A percentile compares a stretch with the other conserved stretches of the same genome.
Conservation (phyloP, 2,888 invertebrate genomes). For the Itoplectis maculator region DNA sequence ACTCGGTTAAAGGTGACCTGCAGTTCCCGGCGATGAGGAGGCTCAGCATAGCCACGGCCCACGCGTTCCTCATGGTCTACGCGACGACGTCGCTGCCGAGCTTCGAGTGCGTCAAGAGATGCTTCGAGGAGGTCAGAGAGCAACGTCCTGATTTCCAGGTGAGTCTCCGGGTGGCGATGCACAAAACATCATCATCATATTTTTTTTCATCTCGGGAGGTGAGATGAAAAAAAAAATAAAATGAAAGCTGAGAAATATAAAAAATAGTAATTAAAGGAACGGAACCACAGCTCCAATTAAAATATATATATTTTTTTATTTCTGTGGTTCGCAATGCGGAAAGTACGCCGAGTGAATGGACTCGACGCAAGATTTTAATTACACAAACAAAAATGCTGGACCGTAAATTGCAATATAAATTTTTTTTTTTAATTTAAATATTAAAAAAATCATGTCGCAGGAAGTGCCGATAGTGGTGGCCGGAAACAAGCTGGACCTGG, state of each 20-base stretch:
- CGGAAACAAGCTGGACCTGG: constrained; percentile 93
- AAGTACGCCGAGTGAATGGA: too few species aligned
- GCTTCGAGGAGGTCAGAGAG: constrained; percentile 93
- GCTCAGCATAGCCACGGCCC: constrained; percentile 94
- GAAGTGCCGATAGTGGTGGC: constrained; percentile 94
- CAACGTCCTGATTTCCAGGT: constrained; percentile 90
- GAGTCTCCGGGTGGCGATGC: constrained; percentile 46
- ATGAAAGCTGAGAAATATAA: not conserved
- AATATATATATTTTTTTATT: too few species aligned
- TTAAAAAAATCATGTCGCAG: constrained; percentile 85
- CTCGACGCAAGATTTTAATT: too few species aligned
- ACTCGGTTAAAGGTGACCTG: constrained; percentile 88
- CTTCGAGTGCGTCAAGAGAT: constrained; percentile 90
- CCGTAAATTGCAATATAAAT: not conserved
- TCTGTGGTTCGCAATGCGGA: too few species aligned
- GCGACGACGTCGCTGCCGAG: constrained; percentile 91
- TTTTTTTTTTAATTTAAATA: not conserved
- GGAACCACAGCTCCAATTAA: too few species aligned
- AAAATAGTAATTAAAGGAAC: too few species aligned
- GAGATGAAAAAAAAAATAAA: not conserved
- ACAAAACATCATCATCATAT: too few species aligned
- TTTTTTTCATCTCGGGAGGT: too few species aligned
- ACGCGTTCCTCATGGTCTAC: constrained; percentile 95
- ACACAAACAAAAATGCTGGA: too few species aligned
- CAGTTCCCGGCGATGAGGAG: constrained; percentile 96